phyloP scores from a whole-genome alignment of 2,113 vertebrate genomes.

The Argyrosomus japonicus region DNA sequence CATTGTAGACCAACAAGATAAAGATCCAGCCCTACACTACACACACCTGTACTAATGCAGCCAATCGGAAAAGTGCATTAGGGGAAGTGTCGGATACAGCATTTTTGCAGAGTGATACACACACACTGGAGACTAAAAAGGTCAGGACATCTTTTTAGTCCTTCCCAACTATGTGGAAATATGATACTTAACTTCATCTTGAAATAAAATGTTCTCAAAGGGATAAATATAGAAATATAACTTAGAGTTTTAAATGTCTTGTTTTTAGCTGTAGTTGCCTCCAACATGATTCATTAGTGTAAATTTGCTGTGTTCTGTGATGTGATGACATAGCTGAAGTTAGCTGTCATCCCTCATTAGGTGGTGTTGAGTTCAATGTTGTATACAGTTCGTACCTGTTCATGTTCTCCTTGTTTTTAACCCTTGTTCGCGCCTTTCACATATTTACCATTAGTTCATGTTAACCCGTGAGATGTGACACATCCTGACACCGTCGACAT shows the following conservation, averaged over 20 bases:
- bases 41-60: not conserved
- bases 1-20: too few species aligned
- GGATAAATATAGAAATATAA: too few species aligned
- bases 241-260: too few species aligned
- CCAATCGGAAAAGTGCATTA: not conserved
- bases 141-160: too few species aligned
- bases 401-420: not conserved
- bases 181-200: too few species aligned
- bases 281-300: not conserved
- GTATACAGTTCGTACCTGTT: not conserved
- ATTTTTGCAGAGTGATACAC: not conserved
- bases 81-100: not conserved
- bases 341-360: not conserved
- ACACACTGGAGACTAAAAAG: too few species aligned
- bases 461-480: not conserved
- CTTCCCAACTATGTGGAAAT: too few species aligned
- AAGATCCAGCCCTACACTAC: not conserved
- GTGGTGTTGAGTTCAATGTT: not conserved
- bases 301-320: too few species aligned
- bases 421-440: not conserved
- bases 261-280: not conserved
- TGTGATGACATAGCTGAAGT: too few species aligned
- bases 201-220: too few species aligned
- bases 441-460: not conserved
- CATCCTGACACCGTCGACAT: too few species aligned